phyloP scores from a whole-genome alignment of 2,113 vertebrate species.

The Alethe castanea region DNA sequence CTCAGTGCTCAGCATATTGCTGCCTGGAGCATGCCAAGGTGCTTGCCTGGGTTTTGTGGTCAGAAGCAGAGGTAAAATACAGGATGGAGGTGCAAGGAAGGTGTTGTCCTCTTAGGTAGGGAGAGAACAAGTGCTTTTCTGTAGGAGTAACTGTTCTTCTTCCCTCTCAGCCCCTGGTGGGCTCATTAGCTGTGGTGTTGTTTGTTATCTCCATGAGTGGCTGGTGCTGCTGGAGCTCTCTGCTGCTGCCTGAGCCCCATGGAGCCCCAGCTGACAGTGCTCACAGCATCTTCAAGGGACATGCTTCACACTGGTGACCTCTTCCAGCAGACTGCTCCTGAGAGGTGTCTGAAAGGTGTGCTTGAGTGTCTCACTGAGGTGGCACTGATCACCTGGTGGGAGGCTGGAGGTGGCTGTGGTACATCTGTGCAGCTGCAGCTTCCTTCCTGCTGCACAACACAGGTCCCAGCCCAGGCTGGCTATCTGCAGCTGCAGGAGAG shows the following conservation, averaged over 20 bases:
- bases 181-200: neutral
- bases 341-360: neutral
- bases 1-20: neutral
- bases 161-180: neutral
- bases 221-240: neutral
- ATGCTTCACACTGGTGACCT: neutral
- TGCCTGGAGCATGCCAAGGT: neutral
- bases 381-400: neutral
- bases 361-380: neutral
- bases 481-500: neutral
- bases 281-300: neutral
- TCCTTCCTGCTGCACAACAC: neutral
- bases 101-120: neutral
- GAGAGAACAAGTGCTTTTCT: neutral
- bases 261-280: neutral
- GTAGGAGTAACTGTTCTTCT: neutral
- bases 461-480: neutral
- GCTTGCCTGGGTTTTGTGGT: neutral
- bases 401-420: neutral
- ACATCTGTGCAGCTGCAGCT: neutral
- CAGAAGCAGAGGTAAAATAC: neutral
- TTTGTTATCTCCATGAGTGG: accelerated
- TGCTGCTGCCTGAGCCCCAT: neutral
- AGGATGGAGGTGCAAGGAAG: neutral
- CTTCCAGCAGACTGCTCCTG: neutral